Percentiles rank a stretch among this genome's conserved stretches.
Evolutionary conservation across 2,797 vertebrate species (phyloP).

Genomic region (Sandelia bainsii): DNA sequence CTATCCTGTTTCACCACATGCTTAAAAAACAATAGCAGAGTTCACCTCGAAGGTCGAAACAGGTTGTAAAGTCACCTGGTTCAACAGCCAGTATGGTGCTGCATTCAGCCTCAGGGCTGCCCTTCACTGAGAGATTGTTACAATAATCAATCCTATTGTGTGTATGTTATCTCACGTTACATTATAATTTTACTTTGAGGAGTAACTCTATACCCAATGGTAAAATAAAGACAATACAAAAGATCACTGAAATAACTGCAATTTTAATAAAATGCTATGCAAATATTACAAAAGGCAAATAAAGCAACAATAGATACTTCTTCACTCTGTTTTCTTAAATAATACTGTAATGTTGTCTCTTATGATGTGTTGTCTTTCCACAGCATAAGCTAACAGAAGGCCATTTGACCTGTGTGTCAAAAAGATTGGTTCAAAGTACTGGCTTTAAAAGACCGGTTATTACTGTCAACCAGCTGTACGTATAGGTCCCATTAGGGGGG

Average conservation of each 20-base stretch:
- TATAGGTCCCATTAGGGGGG: slow-evolving; percentile 56
- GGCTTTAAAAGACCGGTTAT: slow-evolving; percentile 55
- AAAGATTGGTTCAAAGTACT: slow-evolving; percentile 46
- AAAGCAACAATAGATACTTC: slow-evolving; percentile 77
- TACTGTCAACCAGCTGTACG: slow-evolving; percentile 53
- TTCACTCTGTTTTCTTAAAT: slow-evolving; percentile 70
- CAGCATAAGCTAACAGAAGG: slow-evolving; percentile 43
- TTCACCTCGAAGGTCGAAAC: slow-evolving; percentile 61
- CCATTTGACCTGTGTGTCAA: slow-evolving; percentile 42
- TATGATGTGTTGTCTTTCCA: slow-evolving; percentile 33
- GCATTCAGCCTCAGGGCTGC: slow-evolving; percentile 1
- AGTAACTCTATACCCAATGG: slow-evolving; percentile 48
- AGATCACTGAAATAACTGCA: slow-evolving; percentile 77
- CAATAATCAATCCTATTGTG: neutral
- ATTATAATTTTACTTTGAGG: slow-evolving; percentile 32
- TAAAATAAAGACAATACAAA: slow-evolving; percentile 86
- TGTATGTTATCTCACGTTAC: slow-evolving; percentile 8
- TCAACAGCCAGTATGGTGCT: neutral
- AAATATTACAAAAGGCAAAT: slow-evolving; percentile 84
- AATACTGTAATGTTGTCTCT: slow-evolving; percentile 77
- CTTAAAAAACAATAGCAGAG: slow-evolving; percentile 46
- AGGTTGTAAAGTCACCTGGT: slow-evolving; percentile 42
- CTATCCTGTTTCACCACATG: slow-evolving; percentile 67
- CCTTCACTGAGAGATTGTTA: slow-evolving; percentile 3
- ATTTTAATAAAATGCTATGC: slow-evolving; percentile 86